A percentile compares a stretch with the other conserved stretches of the same genome.
phyloP scores from a whole-genome alignment of 2,888 invertebrate genomes.

The Alsophila aescularia region DNA sequence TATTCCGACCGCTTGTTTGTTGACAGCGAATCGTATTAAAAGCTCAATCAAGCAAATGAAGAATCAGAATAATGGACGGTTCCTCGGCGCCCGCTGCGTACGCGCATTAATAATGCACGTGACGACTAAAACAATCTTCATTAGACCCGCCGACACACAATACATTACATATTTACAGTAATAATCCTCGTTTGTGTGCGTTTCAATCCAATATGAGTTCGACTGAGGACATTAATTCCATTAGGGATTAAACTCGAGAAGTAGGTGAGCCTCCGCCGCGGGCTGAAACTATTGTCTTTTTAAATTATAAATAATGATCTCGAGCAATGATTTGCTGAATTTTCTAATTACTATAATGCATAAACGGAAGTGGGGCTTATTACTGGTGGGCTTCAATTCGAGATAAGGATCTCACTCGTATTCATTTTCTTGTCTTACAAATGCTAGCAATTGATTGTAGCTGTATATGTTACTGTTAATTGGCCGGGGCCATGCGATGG shows the following conservation, averaged over 20 bases:
- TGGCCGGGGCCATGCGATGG: constrained; percentile 55
- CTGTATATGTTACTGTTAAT: constrained; percentile 67
- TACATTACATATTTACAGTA: constrained; percentile 67
- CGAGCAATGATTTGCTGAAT: constrained; percentile 73
- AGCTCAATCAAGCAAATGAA: constrained; percentile 84
- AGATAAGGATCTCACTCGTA: constrained; percentile 51
- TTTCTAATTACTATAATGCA: constrained; percentile 67
- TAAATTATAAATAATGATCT: constrained; percentile 70
- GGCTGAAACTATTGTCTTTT: constrained; percentile 45
- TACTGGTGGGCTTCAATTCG: constrained; percentile 38
- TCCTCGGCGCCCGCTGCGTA: constrained; percentile 74
- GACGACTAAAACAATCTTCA: constrained; percentile 81
- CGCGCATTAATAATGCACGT: constrained; percentile 83
- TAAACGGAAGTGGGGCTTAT: constrained; percentile 42
- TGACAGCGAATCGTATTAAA: constrained; percentile 82
- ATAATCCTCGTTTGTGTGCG: constrained; percentile 46
- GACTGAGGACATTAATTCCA: constrained; percentile 50
- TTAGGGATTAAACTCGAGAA: constrained; percentile 57
- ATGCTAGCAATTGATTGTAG: constrained; percentile 60
- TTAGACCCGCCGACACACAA: constrained; percentile 74
- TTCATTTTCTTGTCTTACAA: constrained; percentile 52
- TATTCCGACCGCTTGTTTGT: constrained; percentile 72
- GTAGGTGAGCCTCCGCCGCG: constrained; percentile 38
- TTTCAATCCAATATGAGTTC: constrained; percentile 53
- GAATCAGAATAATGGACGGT: constrained; percentile 82